These are phyloP conservation scores for Columbina picui DNA, from an alignment of 2,113 vertebrate genomes.

Conservation along the genomic window DNA sequence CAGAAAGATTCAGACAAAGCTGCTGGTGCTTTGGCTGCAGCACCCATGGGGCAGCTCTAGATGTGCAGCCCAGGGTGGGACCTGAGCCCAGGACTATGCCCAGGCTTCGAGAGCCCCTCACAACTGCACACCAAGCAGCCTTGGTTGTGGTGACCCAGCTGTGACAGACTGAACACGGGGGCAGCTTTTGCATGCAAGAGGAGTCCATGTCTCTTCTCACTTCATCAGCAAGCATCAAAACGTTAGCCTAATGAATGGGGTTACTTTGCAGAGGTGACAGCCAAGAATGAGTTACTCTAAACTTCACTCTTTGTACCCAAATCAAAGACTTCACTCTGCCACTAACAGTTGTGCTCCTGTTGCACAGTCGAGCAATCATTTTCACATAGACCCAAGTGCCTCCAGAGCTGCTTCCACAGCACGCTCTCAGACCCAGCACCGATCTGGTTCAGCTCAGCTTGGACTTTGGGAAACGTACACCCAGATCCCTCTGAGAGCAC, in stretches of 20 bases:
- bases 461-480: background rate
- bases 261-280: background rate
- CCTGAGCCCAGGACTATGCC: background rate
- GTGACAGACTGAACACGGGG: rapidly evolving
- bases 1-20: background rate
- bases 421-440: background rate
- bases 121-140: background rate
- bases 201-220: background rate
- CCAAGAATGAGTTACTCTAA: background rate
- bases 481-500: background rate
- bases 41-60: background rate
- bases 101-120: background rate
- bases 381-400: background rate
- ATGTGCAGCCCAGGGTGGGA: background rate
- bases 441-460: background rate
- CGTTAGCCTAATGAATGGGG: background rate
- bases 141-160: background rate
- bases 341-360: background rate
- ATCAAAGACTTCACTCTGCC: background rate
- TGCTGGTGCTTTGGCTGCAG: background rate
- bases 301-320: background rate
- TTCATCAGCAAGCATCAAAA: background rate
- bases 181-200: background rate
- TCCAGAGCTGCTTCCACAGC: background rate
- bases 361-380: background rate